Percentiles rank a stretch among this genome's conserved stretches.
Evolutionary conservation across 2,113 vertebrate genomes (phyloP).

Genomic region (Prionailurus viverrinus): DNA sequence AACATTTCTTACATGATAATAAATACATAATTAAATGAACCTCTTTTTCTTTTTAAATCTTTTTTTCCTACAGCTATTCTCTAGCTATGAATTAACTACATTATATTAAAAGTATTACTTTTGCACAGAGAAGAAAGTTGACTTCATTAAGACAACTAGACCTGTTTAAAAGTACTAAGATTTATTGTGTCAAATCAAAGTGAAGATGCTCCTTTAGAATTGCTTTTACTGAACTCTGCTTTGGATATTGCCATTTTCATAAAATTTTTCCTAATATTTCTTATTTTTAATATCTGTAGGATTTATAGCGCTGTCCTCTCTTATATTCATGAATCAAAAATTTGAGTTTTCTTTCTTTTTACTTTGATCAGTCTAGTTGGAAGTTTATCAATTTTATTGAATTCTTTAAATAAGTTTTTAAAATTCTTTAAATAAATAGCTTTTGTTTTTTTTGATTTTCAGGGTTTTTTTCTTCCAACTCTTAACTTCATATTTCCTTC

Average conservation of each 20-base stretch:
- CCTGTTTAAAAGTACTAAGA: constrained; percentile 15
- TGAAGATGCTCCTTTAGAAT: background rate
- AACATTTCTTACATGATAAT: constrained; percentile 59
- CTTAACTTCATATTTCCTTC: background rate
- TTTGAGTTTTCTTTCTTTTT: constrained; percentile 9
- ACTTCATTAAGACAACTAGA: background rate
- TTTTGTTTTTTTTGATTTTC: background rate
- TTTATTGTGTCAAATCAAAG: background rate
- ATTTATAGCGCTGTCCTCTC: background rate
- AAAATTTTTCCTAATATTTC: constrained; percentile 6
- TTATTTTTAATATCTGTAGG: background rate
- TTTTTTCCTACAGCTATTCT: background rate
- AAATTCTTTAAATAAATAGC: constrained; percentile 34
- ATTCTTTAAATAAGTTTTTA: background rate
- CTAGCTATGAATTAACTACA: background rate
- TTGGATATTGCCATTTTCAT: background rate
- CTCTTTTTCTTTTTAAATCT: background rate
- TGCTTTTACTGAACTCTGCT: background rate
- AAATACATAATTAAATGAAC: background rate
- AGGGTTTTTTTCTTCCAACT: background rate
- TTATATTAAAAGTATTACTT: constrained; percentile 35
- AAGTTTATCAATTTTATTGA: constrained; percentile 37
- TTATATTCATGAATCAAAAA: background rate
- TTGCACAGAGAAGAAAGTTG: background rate
- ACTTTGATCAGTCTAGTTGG: background rate